Base-by-base conservation (phyloP, 1,140 invertebrate species). In the Chionoecetes opilio region DNA sequence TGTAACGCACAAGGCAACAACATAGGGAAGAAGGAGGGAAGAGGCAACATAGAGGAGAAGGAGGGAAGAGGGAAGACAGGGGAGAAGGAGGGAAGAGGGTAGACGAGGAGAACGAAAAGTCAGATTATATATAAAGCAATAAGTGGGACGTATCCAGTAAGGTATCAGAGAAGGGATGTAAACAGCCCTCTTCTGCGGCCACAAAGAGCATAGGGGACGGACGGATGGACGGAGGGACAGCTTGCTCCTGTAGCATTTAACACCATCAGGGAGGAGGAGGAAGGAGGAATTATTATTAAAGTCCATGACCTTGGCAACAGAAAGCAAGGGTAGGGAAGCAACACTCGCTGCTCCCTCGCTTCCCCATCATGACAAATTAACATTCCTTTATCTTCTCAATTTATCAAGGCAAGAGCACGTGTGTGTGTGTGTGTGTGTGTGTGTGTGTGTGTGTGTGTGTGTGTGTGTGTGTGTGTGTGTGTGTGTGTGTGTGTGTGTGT, bases 241-340 rank as follows among this genome's bases (percentile, higher is more conserved):
- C 21, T 5, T n/a, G 63, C 63, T n/a, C n/a, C 63, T 75, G 63
- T 75, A 75, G 21, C n/a, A 75, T 75, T 75, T 75, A 75, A n/a
- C 63, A 75, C 63, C 63, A 75, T 75, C 63, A 75, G 63, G 63
- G n/a, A 75, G 63, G 63, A n/a, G n/a, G 1, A 63, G n/a, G 21
- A n/a, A n/a, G 21, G 63, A 75, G 63, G 63, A 75, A 75, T 75
- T 75, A 75, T 75, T 75, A 75, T 75, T 75, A 75, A 75, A 75
- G 63, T 75, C 21, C n/a, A n/a, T 75, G 63, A 75, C 63, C 63
- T 75, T 75, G 21, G n/a, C 63, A 26, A 75, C 63, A 75, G 63
- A n/a, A n/a, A 17, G 63, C 21, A 75, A 75, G 63, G 63, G 63
- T n/a, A 75, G 63, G 63, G 63, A 75, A n/a, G 63, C 5, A n/a